A percentile compares a stretch with the other conserved stretches of the same genome.
Conservation (phyloP, 2,797 vertebrate species). For the Cryptoblepharus egeriae region DNA sequence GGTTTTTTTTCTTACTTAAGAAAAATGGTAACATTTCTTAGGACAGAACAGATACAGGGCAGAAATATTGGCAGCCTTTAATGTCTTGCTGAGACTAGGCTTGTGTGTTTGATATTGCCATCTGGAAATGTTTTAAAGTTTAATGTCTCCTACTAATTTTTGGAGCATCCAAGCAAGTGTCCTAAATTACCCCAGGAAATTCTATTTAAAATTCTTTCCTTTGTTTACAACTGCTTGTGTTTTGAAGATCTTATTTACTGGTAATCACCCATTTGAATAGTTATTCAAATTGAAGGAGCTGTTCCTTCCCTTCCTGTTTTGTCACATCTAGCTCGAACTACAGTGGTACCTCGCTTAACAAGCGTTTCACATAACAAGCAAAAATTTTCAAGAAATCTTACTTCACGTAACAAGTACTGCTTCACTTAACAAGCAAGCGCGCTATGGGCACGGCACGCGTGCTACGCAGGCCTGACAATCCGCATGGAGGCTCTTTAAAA, state of each 20-base stretch:
- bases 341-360: no score
- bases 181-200: not conserved
- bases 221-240: not conserved
- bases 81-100: not conserved
- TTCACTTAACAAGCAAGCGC: no score
- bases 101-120: not conserved
- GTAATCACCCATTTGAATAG: not conserved
- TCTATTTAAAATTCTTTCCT: not conserved
- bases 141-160: conserved; percentile 15
- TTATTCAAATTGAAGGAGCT: not conserved
- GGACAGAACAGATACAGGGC: not conserved
- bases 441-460: no score
- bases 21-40: not conserved
- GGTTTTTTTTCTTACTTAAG: not conserved
- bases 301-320: not conserved
- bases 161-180: not conserved
- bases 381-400: no score
- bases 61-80: not conserved
- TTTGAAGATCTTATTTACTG: not conserved
- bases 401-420: no score
- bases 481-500: no score
- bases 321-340: not conserved
- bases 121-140: conserved; percentile 28
- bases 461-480: no score
- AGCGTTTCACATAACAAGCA: no score